A percentile compares a stretch with the other conserved stretches of the same genome.
These are phyloP conservation scores for Patiria pectinifera DNA, from an alignment of 53 echinoderm and acorn worm genomes.

Conservation along the genomic window DNA sequence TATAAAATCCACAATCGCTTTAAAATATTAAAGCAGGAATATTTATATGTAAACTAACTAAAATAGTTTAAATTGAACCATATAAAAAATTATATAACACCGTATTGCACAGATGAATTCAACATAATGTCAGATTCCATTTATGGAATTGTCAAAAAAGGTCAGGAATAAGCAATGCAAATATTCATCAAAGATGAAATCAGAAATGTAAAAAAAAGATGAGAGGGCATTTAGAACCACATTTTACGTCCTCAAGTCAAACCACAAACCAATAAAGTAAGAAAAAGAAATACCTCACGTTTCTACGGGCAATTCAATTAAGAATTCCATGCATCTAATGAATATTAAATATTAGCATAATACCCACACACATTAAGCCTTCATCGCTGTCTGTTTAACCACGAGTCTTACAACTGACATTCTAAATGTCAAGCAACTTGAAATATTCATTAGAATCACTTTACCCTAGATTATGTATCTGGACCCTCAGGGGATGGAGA, in stretches of 20 bases:
- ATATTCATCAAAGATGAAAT: no score
- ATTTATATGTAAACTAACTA: no score
- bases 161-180: no score
- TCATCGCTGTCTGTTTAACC: slow-evolving; percentile 14
- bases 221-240: background rate
- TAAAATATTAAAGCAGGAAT: no score
- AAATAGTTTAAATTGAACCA: no score
- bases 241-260: background rate
- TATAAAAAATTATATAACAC: no score
- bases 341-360: background rate
- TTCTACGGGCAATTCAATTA: background rate
- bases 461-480: slow-evolving; percentile 19
- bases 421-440: slow-evolving; percentile 47
- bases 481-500: slow-evolving; percentile 1
- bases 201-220: no score
- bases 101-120: no score
- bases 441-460: slow-evolving; percentile 55
- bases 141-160: no score
- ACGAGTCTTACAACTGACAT: background rate
- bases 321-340: background rate
- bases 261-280: background rate
- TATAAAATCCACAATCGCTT: no score
- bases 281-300: background rate
- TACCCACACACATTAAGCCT: slow-evolving; percentile 8
- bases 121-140: no score